Evolutionary conservation across 2,888 invertebrate genomes (phyloP).

Genomic region (Andrena trimmerana): DNA sequence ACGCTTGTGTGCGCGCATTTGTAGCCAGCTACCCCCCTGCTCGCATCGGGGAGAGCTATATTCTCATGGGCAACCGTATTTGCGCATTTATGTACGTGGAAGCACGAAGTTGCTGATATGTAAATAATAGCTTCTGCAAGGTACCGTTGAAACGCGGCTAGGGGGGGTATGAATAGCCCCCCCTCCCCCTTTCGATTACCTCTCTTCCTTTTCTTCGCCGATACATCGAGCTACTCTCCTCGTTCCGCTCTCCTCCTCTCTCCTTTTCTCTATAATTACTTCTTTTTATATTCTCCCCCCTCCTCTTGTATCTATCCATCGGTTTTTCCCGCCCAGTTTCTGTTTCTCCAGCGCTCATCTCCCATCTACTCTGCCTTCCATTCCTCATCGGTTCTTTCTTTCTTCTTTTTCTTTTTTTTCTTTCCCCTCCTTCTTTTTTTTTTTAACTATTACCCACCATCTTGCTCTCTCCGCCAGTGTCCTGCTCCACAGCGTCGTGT

Average conservation of each 20-base stretch:
- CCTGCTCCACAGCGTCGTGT: constrained; percentile 37
- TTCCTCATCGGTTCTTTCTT: background rate
- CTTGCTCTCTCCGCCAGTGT: constrained; percentile 2
- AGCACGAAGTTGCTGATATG: constrained; percentile 75
- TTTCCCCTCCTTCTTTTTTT: background rate
- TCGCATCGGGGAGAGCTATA: constrained; percentile 34
- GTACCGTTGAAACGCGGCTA: constrained; percentile 50
- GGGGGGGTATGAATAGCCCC: constrained; percentile 55
- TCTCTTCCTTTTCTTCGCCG: constrained; percentile 45
- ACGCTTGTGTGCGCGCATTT: constrained; percentile 24
- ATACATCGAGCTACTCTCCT: constrained; percentile 40
- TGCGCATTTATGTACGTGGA: constrained; percentile 66
- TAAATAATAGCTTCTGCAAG: constrained; percentile 76
- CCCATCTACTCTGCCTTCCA: constrained; percentile 45
- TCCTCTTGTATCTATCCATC: constrained; percentile 46
- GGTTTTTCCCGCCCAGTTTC: constrained; percentile 49
- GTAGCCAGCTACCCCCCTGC: background rate
- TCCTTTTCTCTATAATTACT: constrained; percentile 48
- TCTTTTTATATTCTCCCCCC: constrained; percentile 19
- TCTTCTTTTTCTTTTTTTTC: background rate
- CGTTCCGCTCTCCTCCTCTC: constrained; percentile 21
- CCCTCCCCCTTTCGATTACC: constrained; percentile 44
- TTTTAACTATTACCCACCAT: constrained; percentile 43
- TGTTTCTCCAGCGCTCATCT: constrained; percentile 53
- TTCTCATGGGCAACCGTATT: constrained; percentile 66